phyloP scores from a whole-genome alignment of 2,797 vertebrate species.

The Triplophysa yarkandensis region DNA sequence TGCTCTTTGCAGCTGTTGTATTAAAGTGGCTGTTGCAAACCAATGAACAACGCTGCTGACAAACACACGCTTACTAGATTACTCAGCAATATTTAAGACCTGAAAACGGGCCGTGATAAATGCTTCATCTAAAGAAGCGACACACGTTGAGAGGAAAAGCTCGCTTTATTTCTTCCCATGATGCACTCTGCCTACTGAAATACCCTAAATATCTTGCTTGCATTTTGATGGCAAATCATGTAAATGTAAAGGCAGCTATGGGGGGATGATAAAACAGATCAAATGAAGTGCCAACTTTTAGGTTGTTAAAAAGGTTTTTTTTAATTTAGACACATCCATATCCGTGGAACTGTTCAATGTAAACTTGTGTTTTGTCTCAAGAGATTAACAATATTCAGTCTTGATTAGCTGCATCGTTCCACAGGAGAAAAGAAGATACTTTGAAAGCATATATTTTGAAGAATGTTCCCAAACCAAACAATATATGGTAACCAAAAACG shows the following conservation, averaged over 20 bases:
- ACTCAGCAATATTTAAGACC: constrained; percentile 2
- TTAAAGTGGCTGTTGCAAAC: background rate
- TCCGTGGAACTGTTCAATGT: background rate
- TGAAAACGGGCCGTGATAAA: background rate
- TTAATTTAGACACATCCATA: no score
- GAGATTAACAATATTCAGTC: background rate
- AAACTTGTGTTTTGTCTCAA: background rate
- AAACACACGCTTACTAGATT: constrained; percentile 5
- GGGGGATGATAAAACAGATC: background rate
- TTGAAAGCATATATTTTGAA: no score
- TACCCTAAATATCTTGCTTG: background rate
- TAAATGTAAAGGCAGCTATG: constrained; percentile 1
- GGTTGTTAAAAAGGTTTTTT: no score
- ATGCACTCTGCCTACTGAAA: background rate
- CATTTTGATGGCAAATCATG: constrained; percentile 4
- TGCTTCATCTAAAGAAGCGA: background rate
- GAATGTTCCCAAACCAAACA: no score
- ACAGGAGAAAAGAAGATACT: no score
- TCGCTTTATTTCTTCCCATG: background rate
- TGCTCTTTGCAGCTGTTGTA: constrained; percentile 1
- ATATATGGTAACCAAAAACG: no score
- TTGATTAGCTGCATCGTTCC: no score
- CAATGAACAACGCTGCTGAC: constrained; percentile 5
- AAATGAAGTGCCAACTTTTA: background rate
- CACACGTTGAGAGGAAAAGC: background rate